These are phyloP conservation scores for Apodemia mormo DNA, from an alignment of 2,888 invertebrate genomes.

Conservation along the genomic window DNA sequence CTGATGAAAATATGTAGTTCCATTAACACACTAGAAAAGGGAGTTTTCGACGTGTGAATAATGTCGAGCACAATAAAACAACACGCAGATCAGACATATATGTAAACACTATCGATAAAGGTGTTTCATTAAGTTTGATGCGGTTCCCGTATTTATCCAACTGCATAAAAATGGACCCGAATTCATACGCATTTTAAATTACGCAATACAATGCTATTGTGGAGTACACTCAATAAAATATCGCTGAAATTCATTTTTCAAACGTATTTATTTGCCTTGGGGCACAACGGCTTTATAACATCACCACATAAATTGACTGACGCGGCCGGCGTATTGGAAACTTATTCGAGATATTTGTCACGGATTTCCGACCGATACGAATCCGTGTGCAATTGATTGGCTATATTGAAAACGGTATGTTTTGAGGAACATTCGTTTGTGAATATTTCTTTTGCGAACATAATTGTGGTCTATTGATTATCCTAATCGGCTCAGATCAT, in stretches of 20 bases:
- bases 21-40: too few species aligned
- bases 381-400: background rate
- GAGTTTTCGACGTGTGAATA: too few species aligned
- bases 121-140: background rate
- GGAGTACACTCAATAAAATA: constrained; percentile 10
- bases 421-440: background rate
- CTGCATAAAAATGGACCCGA: background rate
- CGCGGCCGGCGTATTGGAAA: constrained; percentile 5
- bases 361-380: background rate
- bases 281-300: constrained; percentile 7
- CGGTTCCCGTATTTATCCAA: background rate
- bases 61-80: background rate
- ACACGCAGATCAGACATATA: background rate
- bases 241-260: constrained; percentile 15
- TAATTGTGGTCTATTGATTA: too few species aligned
- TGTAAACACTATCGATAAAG: background rate
- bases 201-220: background rate
- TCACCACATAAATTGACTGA: background rate
- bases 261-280: constrained; percentile 14
- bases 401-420: constrained; percentile 4
- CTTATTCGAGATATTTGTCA: constrained; percentile 7
- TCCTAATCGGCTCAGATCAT: too few species aligned
- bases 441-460: too few species aligned
- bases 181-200: background rate
- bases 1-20: too few species aligned